Evolutionary conservation across 1,140 invertebrate species (phyloP).

Genomic region (Hylaeus anthracinus): DNA sequence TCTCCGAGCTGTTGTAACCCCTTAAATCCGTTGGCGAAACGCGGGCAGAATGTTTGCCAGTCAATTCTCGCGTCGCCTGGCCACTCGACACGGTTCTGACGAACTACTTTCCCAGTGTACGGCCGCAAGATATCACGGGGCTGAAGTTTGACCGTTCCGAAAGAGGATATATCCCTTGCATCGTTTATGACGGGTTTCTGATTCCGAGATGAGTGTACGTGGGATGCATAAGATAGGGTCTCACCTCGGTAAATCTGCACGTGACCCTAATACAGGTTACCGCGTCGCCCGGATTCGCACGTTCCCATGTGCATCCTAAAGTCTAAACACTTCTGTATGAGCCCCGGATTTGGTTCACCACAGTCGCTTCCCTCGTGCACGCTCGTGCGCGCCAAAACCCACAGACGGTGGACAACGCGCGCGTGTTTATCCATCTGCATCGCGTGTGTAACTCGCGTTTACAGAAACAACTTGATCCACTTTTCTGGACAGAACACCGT

Average conservation of each 20-base stretch:
- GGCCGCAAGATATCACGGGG: conserved; percentile 27
- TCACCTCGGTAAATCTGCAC: conserved; percentile 74
- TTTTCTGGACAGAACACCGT: conserved; percentile 12
- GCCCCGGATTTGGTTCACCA: conserved; percentile 46
- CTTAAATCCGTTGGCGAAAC: not conserved
- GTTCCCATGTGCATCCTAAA: conserved; percentile 69
- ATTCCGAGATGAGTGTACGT: conserved; percentile 77
- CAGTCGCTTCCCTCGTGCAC: conserved; percentile 12
- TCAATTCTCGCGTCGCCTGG: not conserved
- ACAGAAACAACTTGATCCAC: conserved; percentile 50
- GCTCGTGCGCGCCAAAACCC: not conserved
- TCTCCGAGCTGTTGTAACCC: too few species aligned
- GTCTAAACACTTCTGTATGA: conserved; percentile 67
- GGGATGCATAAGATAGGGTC: conserved; percentile 74
- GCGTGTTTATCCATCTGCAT: conserved; percentile 17
- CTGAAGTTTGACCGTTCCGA: conserved; percentile 45
- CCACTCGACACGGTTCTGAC: not conserved
- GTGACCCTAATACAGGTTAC: conserved; percentile 75
- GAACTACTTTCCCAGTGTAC: conserved; percentile 31
- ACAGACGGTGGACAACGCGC: too few species aligned
- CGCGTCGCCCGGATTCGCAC: conserved; percentile 64
- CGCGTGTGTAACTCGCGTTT: conserved; percentile 42
- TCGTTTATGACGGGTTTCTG: conserved; percentile 77
- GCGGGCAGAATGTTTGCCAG: not conserved
- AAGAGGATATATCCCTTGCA: conserved; percentile 67